Conservation (phyloP, 64 coral and sea anemone species). For the Catalaphyllia jardinei region DNA sequence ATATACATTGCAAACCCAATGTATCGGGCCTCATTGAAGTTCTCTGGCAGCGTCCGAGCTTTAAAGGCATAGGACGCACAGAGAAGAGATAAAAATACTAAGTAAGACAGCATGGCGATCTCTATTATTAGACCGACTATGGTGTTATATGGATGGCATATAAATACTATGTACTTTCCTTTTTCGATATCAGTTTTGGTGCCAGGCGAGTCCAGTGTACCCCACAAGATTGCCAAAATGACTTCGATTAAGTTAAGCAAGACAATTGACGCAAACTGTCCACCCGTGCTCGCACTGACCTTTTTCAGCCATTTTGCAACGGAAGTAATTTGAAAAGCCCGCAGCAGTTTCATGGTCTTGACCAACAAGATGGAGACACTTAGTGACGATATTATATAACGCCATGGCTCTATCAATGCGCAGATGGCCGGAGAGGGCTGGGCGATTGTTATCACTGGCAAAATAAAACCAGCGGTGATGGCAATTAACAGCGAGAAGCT, state of each 20-base stretch:
- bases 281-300: slow-evolving; percentile 15
- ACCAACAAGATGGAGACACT: slow-evolving; percentile 53
- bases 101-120: slow-evolving; percentile 50
- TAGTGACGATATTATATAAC: slow-evolving; percentile 46
- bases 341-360: slow-evolving; percentile 51
- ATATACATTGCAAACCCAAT: slow-evolving; percentile 80
- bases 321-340: slow-evolving; percentile 48
- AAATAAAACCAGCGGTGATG: slow-evolving; percentile 37
- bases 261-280: slow-evolving; percentile 34
- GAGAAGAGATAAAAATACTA: slow-evolving; percentile 46
- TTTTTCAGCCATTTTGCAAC: slow-evolving; percentile 50
- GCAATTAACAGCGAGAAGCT: slow-evolving; percentile 3
- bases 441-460: slow-evolving; percentile 34
- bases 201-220: slow-evolving; percentile 35
- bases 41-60: slow-evolving; percentile 68
- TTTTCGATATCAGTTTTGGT: slow-evolving; percentile 34
- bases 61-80: slow-evolving; percentile 76
- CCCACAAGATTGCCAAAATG: slow-evolving; percentile 48
- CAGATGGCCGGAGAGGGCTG: slow-evolving; percentile 39
- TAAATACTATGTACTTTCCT: slow-evolving; percentile 30
- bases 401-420: slow-evolving; percentile 37
- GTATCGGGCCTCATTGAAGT: slow-evolving; percentile 73
- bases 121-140: slow-evolving; percentile 27
- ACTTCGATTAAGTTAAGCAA: slow-evolving; percentile 44
- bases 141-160: slow-evolving; percentile 48